A percentile compares a stretch with the other conserved stretches of the same genome.
Conservation (phyloP, 2,888 invertebrate genomes). For the Caenorhabditis drosophilae region DNA sequence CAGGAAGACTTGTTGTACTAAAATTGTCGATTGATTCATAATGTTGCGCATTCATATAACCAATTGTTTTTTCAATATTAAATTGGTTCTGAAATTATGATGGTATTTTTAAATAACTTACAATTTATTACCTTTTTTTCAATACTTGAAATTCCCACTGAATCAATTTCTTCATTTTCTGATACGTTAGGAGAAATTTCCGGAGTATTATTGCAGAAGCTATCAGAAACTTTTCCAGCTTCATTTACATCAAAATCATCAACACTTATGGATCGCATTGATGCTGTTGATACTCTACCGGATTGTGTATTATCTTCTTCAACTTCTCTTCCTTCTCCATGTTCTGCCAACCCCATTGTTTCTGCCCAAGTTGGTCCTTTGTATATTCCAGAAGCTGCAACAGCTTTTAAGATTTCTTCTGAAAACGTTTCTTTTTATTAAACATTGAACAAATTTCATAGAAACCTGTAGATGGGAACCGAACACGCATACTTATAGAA, state of each 20-base stretch:
- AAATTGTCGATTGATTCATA: not conserved
- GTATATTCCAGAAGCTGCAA: constrained; percentile 11
- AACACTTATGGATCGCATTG: constrained; percentile 15
- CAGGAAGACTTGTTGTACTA: not conserved
- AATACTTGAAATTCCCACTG: not conserved
- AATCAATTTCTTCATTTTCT: constrained; percentile 34
- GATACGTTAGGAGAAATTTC: constrained; percentile 47
- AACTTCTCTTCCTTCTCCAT: constrained; percentile 9
- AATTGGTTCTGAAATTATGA: constrained; percentile 4
- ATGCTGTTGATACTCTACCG: not conserved
- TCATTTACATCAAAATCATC: constrained; percentile 9
- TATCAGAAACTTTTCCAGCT: constrained; percentile 13
- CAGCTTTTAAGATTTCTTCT: constrained; percentile 33
- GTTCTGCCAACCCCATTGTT: constrained; percentile 5
- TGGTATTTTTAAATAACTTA: constrained; percentile 7
- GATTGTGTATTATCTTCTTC: not conserved
- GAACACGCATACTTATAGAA: constrained; percentile 40
- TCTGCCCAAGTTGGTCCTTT: constrained; percentile 41
- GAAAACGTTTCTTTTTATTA: no score
- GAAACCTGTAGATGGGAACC: constrained; percentile 46
- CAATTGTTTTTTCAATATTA: constrained; percentile 3
- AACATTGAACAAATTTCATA: no score
- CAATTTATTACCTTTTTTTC: constrained; percentile 4
- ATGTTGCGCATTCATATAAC: not conserved
- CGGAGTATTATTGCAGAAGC: constrained; percentile 48